Evolutionary conservation across 2,797 vertebrate genomes (phyloP).

Genomic region (Falco peregrinus): DNA sequence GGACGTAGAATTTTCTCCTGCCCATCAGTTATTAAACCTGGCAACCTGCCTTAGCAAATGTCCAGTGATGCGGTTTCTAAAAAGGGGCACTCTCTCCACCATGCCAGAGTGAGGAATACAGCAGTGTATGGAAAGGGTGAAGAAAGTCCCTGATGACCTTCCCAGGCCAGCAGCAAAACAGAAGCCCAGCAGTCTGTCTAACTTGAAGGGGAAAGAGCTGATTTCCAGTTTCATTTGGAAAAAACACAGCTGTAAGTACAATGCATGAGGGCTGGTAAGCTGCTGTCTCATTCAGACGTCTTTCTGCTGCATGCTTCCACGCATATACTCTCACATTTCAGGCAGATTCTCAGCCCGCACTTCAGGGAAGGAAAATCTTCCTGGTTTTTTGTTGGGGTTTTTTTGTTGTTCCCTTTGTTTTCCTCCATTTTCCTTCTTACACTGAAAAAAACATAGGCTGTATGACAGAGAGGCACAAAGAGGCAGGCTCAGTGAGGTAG

Average conservation of each 20-base stretch:
- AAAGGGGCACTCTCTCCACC: background rate
- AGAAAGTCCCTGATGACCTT: background rate
- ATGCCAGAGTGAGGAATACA: background rate
- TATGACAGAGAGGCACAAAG: background rate
- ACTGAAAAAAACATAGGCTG: background rate
- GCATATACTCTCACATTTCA: background rate
- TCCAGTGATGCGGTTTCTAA: conserved; percentile 5
- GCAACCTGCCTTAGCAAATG: background rate
- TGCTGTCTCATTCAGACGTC: background rate
- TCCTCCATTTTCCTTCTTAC: background rate
- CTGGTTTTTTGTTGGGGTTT: background rate
- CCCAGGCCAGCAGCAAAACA: background rate
- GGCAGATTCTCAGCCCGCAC: background rate
- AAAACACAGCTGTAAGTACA: background rate
- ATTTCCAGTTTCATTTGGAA: background rate
- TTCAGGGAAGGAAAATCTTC: background rate
- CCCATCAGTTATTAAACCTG: background rate
- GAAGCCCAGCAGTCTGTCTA: background rate
- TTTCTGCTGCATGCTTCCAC: background rate
- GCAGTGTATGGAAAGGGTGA: background rate
- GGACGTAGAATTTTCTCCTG: background rate
- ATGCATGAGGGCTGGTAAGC: background rate
- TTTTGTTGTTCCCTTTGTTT: background rate
- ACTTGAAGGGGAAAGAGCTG: background rate
- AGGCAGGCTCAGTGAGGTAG: background rate